Conservation (phyloP, 1,140 invertebrate genomes). For the Idris sp. region DNA sequence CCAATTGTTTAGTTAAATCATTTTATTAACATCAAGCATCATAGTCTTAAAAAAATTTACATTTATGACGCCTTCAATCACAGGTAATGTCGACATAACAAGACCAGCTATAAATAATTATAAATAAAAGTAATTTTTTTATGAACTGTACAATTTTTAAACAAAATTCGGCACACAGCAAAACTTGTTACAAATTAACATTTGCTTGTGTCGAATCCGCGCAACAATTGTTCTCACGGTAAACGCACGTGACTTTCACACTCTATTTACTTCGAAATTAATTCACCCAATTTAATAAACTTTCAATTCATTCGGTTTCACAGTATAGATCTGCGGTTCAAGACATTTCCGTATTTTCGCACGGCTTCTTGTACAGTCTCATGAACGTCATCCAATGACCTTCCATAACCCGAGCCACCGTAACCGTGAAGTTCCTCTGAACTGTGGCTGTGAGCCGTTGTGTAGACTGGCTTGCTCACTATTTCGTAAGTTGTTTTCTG, state of each 20-base stretch:
- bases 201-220: too few species aligned
- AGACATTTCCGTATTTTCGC: constrained; percentile 73
- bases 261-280: constrained; percentile 52
- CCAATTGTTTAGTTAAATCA: constrained; percentile 27
- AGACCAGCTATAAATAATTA: constrained; percentile 50
- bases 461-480: constrained; percentile 88
- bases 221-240: constrained; percentile 45
- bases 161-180: too few species aligned
- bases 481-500: constrained; percentile 90
- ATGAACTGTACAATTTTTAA: constrained; percentile 58
- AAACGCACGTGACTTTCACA: constrained; percentile 48
- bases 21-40: constrained; percentile 57
- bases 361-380: constrained; percentile 71
- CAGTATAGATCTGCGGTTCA: constrained; percentile 69
- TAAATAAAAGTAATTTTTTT: too few species aligned
- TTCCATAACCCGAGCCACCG: constrained; percentile 75
- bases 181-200: too few species aligned
- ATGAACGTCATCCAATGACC: constrained; percentile 77
- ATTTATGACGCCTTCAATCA: constrained; percentile 47
- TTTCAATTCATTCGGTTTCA: constrained; percentile 42
- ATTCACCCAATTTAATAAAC: constrained; percentile 31
- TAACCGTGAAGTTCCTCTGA: constrained; percentile 82
- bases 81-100: constrained; percentile 47
- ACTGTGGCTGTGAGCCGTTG: constrained; percentile 85
- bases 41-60: constrained; percentile 41